Conservation (phyloP, 2,113 vertebrate species). For the Myiozetetes cayanensis region DNA sequence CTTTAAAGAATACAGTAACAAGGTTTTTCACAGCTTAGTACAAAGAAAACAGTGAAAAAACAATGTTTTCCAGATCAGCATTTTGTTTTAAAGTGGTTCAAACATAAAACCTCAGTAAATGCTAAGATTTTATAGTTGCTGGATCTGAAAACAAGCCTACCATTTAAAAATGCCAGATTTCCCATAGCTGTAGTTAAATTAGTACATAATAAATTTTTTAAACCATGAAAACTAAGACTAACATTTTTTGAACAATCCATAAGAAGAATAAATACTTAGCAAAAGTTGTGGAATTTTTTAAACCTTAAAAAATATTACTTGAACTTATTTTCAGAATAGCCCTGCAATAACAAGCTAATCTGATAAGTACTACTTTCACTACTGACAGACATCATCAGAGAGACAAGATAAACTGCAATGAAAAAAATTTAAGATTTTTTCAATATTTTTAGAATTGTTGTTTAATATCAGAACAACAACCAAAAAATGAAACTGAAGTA, state of each 20-base stretch:
- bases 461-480: neutral
- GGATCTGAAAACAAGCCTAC: neutral
- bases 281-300: neutral
- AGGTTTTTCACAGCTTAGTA: neutral
- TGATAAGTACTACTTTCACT: neutral
- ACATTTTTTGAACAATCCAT: neutral
- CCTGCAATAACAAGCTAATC: neutral
- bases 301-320: neutral
- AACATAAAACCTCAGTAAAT: neutral
- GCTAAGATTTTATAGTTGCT: neutral
- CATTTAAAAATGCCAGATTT: neutral
- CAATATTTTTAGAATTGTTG: neutral
- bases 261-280: neutral
- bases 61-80: neutral
- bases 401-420: neutral
- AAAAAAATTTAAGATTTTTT: neutral
- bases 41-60: neutral
- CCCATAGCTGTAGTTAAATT: neutral
- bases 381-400: neutral
- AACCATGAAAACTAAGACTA: neutral
- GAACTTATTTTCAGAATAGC: neutral
- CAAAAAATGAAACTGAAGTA: neutral
- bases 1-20: neutral
- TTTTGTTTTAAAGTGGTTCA: neutral
- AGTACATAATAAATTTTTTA: neutral